Evolutionary conservation across 2,797 vertebrate genomes (phyloP), one percentile per base, ranked within the genome.

Genomic region (Prionace glauca): DNA sequence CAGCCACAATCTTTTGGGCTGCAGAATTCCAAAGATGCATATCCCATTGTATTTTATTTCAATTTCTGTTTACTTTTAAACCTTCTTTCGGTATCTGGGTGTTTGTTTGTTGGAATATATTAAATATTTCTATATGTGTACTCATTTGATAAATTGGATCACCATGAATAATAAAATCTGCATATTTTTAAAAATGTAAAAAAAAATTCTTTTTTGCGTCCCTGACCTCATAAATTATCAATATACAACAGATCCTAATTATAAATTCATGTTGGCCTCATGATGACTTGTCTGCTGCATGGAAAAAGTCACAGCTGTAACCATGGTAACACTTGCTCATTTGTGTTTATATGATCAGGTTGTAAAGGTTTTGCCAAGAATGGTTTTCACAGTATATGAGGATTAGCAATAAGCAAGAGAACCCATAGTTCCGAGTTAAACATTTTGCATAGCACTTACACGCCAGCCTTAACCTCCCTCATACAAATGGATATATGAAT

Each of bases 221-320:
- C 41, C 62, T 41, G 62, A 92, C 90, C 62, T 92, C 90, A 69
- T 50, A 72, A 71, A 56, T 74, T 45, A 74, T 72, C 93, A 92
- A 41, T 92, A 24, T 92, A 41, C 90, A 95, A 41, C 69, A 95
- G 26, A 95, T 72, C 26, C 26, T 77, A 77, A 77, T 95, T 72
- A 95, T 95, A 74, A 95, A 95, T 95, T 95, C 24, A 77, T 92
- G 90, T 32, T 94, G 93, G 71, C 93, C 45, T 26, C 71, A 36
- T 95, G 69, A 95, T 95, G 71, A 56, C 93, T 56, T 56, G 93
- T 72, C 71, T 94, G 32, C 45, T 56, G 93, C 60, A 45, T 74
- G 29, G 72, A 95, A 65, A 74, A 95, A 92, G 93, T 56, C 71
- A 18, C 71, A 32, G 29, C 45, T 77, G 93, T 60, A 50, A 56